Evolutionary conservation across 2,888 invertebrate species (phyloP).

Genomic region (Acrocera orbiculus): DNA sequence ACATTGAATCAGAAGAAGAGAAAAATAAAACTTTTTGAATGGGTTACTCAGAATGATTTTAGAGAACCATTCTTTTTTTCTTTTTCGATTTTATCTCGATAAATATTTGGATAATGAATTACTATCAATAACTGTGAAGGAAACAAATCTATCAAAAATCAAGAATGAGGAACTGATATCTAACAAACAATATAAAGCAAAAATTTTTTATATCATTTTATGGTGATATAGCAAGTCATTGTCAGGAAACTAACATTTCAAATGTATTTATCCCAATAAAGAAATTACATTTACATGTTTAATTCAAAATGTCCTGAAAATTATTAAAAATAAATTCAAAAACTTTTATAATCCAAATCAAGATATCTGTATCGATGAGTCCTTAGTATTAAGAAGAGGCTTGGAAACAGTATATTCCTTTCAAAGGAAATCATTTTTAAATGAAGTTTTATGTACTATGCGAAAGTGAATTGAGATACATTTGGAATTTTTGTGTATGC

Average conservation of each 20-base stretch:
- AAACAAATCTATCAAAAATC: neutral
- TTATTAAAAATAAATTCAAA: constrained; percentile 1
- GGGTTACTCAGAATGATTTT: too few relatives aligned
- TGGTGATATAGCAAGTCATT: neutral
- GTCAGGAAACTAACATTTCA: neutral
- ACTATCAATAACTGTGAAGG: neutral
- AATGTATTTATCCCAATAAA: neutral
- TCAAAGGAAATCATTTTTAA: neutral
- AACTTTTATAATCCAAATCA: neutral
- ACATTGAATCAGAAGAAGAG: constrained; percentile 1
- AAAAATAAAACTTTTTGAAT: neutral
- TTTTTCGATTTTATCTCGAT: too few relatives aligned
- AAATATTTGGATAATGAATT: neutral
- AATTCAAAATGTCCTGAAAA: neutral
- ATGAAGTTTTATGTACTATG: constrained; percentile 1
- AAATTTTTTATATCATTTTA: neutral
- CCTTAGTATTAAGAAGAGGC: neutral
- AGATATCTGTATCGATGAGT: neutral
- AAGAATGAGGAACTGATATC: neutral
- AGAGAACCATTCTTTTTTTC: too few relatives aligned
- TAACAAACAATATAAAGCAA: neutral
- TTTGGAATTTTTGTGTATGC: constrained; percentile 2
- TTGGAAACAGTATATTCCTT: constrained; percentile 1
- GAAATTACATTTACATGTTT: neutral
- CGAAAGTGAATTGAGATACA: neutral